Evolutionary conservation across 2,797 vertebrate genomes (phyloP), one percentile per base, ranked within the genome.

Genomic region (Ciconia nigra): DNA sequence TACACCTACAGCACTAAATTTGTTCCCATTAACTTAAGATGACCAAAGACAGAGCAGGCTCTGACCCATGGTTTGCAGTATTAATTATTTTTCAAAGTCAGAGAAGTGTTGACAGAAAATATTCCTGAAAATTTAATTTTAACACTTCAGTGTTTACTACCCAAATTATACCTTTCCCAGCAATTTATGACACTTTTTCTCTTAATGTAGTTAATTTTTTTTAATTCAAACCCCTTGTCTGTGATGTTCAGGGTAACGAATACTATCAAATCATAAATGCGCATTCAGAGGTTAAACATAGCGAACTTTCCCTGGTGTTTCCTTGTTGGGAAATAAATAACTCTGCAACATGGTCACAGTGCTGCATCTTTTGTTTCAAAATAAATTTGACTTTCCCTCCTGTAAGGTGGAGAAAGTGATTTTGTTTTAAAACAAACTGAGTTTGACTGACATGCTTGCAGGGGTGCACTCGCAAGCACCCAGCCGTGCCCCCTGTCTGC

Each of bases 381-480:
- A 39, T 3, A 41, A 46, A 47, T 3, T 37, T 12, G 5, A 5
- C 42, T 87, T 33, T 58, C 13, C 9, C 14, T 71, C 54, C 51
- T 11, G 2, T 3, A 2, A 47, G 52, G 39, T 15, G 39, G 22
- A 47, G 44, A 41, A 35, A n/a, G 57, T 25, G 21, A 24, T 11
- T 46, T 16, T 7, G 3, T 5, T 17, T n/a, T 7, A 17, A 7
- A 51, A 57, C 4, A 7, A 26, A 11, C 24, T 5, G 7, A 11
- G 24, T 17, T 37, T 25, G n/a, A 17, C 24, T 12, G 24, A 12
- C 24, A 15, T 5, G 10, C 24, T 41, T 28, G 2, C 14, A 1
- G 4, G 17, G 28, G 9, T 8, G 22, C 11, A 2, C n/a, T 47
- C 0, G 3, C 1, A 5, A n/a, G 55, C 42, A 8, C 4, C 26